Conservation (phyloP, 2,797 vertebrate species). For the Somateria mollissima region DNA sequence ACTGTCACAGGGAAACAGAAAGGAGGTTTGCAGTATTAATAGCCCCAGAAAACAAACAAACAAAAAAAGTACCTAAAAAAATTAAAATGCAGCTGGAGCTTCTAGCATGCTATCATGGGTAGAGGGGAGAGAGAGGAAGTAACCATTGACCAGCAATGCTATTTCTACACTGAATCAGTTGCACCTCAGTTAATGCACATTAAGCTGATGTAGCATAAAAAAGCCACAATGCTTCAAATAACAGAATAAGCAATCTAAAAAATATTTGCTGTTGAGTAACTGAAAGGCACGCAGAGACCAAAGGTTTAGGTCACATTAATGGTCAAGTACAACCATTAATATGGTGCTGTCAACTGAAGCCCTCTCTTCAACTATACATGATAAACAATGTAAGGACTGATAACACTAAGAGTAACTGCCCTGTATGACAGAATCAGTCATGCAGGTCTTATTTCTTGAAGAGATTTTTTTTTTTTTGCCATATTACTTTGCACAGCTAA, state of each 20-base stretch:
- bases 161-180: not conserved
- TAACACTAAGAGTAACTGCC: not conserved
- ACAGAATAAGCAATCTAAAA: not conserved
- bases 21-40: not conserved
- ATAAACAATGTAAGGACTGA: not conserved
- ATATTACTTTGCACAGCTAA: not conserved
- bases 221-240: not conserved
- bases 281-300: not conserved
- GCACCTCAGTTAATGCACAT: not conserved
- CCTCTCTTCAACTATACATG: not conserved
- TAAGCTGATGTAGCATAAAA: not conserved
- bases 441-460: not conserved
- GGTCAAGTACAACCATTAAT: not conserved
- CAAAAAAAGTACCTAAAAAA: not conserved
- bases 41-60: not conserved
- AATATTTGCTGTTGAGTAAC: not conserved
- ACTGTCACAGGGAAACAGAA: not conserved
- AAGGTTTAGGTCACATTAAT: not conserved
- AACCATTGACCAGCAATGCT: not conserved
- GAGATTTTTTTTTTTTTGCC: not conserved
- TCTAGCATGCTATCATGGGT: not conserved
- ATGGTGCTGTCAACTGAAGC: not conserved
- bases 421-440: not conserved
- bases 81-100: not conserved
- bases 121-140: fast-evolving